These are phyloP conservation scores for Enteromius paludinosus DNA, from an alignment of 2,797 vertebrate genomes.

Conservation along the genomic window DNA sequence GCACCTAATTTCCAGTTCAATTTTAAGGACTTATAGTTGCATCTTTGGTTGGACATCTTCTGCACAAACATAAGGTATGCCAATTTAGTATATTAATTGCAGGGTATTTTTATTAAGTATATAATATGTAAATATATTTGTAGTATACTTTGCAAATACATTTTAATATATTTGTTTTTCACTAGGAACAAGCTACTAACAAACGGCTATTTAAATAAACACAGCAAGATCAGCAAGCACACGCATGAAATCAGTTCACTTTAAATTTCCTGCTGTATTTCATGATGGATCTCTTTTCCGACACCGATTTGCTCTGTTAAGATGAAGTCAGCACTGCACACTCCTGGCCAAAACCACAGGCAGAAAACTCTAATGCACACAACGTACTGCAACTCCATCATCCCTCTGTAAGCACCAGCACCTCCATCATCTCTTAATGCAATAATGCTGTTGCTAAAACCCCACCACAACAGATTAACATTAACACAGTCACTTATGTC, in stretches of 20 bases:
- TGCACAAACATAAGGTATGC: background rate
- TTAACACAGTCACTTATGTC: slow-evolving; percentile 18
- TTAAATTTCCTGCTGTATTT: slow-evolving; percentile 17
- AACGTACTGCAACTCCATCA: slow-evolving; percentile 21
- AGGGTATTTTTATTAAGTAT: background rate
- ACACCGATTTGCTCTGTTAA: slow-evolving; percentile 29
- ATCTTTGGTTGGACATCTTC: background rate
- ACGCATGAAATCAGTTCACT: slow-evolving; percentile 19
- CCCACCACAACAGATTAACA: slow-evolving; percentile 32
- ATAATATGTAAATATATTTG: background rate
- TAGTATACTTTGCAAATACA: background rate
- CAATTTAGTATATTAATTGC: background rate
- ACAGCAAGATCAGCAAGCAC: slow-evolving; percentile 2
- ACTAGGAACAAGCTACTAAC: background rate
- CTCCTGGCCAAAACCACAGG: slow-evolving; percentile 33
- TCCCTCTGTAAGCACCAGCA: background rate
- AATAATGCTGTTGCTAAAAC: slow-evolving; percentile 30
- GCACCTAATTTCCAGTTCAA: too few relatives aligned
- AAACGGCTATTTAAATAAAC: background rate
- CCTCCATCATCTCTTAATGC: slow-evolving; percentile 32
- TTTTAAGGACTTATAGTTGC: too few relatives aligned
- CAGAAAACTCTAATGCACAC: slow-evolving; percentile 20
- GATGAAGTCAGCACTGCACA: slow-evolving; percentile 30
- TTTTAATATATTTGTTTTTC: background rate
- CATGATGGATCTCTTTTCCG: slow-evolving; percentile 33